A percentile compares a stretch with the other conserved stretches of the same genome.
phyloP scores from a whole-genome alignment of 2,888 invertebrate genomes.

The Pterobdella sp. region DNA sequence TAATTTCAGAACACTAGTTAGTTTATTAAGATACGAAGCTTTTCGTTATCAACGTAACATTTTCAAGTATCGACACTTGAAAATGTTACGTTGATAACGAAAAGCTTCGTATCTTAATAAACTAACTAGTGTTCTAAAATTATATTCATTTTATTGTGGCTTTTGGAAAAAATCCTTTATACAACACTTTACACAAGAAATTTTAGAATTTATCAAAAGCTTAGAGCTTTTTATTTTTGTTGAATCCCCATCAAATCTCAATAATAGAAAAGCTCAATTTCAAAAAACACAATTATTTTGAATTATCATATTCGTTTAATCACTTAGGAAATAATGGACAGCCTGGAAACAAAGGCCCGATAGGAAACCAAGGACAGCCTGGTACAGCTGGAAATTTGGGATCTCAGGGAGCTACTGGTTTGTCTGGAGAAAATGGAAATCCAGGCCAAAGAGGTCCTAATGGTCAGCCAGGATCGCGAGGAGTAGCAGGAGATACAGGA shows the following conservation, averaged over 20 bases:
- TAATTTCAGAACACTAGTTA: not conserved
- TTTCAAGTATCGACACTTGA: too few relatives aligned
- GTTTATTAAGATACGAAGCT: too few relatives aligned
- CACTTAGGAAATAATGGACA: constrained; percentile 15
- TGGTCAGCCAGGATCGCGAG: constrained; percentile 23
- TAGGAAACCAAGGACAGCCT: constrained; percentile 24
- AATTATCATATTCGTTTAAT: too few relatives aligned
- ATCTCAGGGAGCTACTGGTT: constrained; percentile 22
- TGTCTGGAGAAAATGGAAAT: constrained; percentile 22
- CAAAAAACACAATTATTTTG: not conserved
- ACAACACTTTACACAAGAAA: too few relatives aligned
- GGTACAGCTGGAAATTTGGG: constrained; percentile 22
- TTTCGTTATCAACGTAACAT: too few relatives aligned
- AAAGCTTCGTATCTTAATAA: too few relatives aligned
- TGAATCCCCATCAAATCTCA: not conserved
- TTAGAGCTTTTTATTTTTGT: not conserved
- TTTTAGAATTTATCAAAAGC: not conserved
- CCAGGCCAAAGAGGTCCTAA: constrained; percentile 20
- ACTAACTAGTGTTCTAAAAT: too few relatives aligned
- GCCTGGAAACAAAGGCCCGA: constrained; percentile 13
- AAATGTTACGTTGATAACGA: too few relatives aligned
- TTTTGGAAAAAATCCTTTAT: too few relatives aligned
- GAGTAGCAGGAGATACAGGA: constrained; percentile 29
- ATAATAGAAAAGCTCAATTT: not conserved
- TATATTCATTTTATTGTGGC: too few relatives aligned